A percentile compares a stretch with the other conserved stretches of the same genome.
Evolutionary conservation across 2,113 vertebrate species (phyloP).

Genomic region (Sinocyclocheilus rhinocerous): DNA sequence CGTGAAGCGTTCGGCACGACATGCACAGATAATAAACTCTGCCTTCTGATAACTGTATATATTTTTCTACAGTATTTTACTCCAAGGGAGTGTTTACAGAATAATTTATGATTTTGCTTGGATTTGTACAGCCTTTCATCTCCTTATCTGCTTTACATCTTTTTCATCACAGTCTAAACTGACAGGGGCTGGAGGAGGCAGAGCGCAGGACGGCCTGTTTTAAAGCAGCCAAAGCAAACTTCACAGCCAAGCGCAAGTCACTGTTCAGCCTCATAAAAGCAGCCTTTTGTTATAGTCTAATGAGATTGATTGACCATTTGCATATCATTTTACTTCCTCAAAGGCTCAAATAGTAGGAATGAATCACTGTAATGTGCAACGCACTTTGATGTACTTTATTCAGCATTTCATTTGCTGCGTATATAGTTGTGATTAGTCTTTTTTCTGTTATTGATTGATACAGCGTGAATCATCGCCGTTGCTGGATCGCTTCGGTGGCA

Average conservation of each 20-base stretch:
- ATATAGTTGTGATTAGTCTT: slow-evolving; percentile 21
- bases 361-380: slow-evolving; percentile 35
- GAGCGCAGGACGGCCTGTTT: slow-evolving; percentile 48
- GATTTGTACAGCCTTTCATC: slow-evolving; percentile 51
- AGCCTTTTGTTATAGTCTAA: slow-evolving; percentile 74
- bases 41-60: slow-evolving; percentile 36
- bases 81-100: slow-evolving; percentile 42
- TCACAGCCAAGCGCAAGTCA: slow-evolving; percentile 72
- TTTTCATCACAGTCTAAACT: slow-evolving; percentile 50
- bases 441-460: slow-evolving; percentile 39
- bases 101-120: slow-evolving; percentile 55
- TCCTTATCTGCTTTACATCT: slow-evolving; percentile 51
- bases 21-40: neutral
- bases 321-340: slow-evolving; percentile 41
- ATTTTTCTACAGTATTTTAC: slow-evolving; percentile 27
- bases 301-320: slow-evolving; percentile 63
- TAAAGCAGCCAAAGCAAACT: slow-evolving; percentile 43
- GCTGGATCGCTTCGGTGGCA: neutral
- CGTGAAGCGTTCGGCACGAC: neutral
- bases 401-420: slow-evolving; percentile 7
- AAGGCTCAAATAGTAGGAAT: slow-evolving; percentile 31
- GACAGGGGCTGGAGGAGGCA: slow-evolving; percentile 39
- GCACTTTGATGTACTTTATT: slow-evolving; percentile 25
- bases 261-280: slow-evolving; percentile 75
- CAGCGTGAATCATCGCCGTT: neutral